Percentiles rank a stretch among this genome's conserved stretches.
phyloP scores from a whole-genome alignment of 2,797 vertebrate species.

The Thalassophryne amazonica region DNA sequence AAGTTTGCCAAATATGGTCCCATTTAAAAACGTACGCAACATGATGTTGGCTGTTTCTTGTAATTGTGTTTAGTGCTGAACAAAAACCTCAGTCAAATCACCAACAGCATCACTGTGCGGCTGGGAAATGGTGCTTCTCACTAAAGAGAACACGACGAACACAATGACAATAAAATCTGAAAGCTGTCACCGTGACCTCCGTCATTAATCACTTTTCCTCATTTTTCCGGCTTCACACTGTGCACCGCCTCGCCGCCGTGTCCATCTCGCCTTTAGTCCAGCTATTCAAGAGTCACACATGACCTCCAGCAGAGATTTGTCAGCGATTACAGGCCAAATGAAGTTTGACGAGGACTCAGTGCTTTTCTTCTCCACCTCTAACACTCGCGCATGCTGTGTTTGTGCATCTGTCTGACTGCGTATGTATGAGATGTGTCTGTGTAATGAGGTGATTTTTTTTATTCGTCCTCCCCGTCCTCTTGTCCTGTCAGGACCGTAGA shows the following conservation, averaged over 20 bases:
- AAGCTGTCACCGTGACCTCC: slow-evolving; percentile 44
- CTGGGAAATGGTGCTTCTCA: slow-evolving; percentile 2
- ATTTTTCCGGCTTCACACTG: slow-evolving; percentile 8
- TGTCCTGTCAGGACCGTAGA: slow-evolving; percentile 60
- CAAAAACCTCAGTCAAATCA: slow-evolving; percentile 25
- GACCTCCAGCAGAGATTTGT: slow-evolving; percentile 31
- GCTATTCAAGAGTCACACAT: slow-evolving; percentile 3
- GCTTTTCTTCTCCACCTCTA: slow-evolving; percentile 31
- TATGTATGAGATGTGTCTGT: background rate
- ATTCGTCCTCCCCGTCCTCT: slow-evolving; percentile 60
- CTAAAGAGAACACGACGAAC: background rate
- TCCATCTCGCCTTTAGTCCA: slow-evolving; percentile 1
- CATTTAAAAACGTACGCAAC: too few species aligned
- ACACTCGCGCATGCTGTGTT: slow-evolving; percentile 36
- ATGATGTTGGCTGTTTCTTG: too few species aligned
- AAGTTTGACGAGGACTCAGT: slow-evolving; percentile 45
- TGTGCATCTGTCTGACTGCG: slow-evolving; percentile 1
- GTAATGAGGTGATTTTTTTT: slow-evolving; percentile 68
- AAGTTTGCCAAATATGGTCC: slow-evolving; percentile 3
- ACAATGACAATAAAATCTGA: too few species aligned
- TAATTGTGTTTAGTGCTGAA: slow-evolving; percentile 17
- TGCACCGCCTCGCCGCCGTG: background rate
- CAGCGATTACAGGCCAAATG: slow-evolving; percentile 45
- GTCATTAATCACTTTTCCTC: slow-evolving; percentile 28
- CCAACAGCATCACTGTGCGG: slow-evolving; percentile 1